phyloP scores from a whole-genome alignment of 2,888 invertebrate species.

The Melitaea athalia region DNA sequence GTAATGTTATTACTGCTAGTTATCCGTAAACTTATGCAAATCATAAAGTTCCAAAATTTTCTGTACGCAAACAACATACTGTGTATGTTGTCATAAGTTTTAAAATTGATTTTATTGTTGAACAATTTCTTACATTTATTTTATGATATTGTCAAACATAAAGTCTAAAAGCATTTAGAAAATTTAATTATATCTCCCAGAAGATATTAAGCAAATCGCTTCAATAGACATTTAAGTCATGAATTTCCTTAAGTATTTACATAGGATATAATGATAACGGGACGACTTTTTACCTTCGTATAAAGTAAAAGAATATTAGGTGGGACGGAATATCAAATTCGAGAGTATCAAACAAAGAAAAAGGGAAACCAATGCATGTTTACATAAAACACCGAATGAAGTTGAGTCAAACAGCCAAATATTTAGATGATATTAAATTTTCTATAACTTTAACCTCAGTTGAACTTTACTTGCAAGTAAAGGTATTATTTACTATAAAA shows the following conservation, averaged over 20 bases:
- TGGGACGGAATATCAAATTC: neutral
- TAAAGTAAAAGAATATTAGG: neutral
- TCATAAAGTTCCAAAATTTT: no score
- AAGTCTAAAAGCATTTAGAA: neutral
- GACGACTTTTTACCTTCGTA: neutral
- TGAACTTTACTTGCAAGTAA: neutral
- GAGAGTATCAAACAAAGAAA: neutral
- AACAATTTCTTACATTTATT: no score
- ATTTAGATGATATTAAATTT: neutral
- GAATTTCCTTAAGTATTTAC: neutral
- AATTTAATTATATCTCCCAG: neutral
- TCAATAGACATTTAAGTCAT: neutral
- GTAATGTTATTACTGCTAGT: no score
- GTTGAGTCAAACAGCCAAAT: neutral
- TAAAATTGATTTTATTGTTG: no score
- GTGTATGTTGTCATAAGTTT: no score
- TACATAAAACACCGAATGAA: neutral
- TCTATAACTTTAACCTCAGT: neutral
- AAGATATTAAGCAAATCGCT: neutral
- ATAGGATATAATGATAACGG: neutral
- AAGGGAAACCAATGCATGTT: neutral
- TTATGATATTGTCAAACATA: neutral
- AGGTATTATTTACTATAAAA: no score
- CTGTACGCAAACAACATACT: no score
- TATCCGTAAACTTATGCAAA: no score